phyloP scores from a whole-genome alignment of 2,113 vertebrate species.

The Isichthys henryi region DNA sequence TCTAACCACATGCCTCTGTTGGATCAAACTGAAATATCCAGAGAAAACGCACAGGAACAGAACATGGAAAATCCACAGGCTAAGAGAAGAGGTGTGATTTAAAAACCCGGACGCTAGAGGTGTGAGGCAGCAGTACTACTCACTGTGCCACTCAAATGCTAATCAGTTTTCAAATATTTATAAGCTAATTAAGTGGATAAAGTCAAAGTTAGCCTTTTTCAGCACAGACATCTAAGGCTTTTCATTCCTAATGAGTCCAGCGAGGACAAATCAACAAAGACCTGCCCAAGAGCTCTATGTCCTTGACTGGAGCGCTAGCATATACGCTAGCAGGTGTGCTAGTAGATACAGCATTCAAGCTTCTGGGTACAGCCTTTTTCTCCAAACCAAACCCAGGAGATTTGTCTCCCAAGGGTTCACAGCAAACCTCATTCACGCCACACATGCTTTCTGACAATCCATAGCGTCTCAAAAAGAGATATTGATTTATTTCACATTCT shows the following conservation, averaged over 20 bases:
- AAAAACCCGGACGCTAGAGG: background rate
- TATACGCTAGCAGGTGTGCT: background rate
- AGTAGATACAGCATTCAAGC: background rate
- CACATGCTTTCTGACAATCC: background rate
- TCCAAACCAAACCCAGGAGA: background rate
- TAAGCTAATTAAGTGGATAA: background rate
- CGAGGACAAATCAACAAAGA: background rate
- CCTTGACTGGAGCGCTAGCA: background rate
- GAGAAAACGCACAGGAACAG: background rate
- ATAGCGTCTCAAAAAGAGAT: background rate
- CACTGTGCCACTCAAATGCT: background rate
- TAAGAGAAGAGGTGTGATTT: background rate
- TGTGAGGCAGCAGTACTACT: background rate
- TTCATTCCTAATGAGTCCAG: conserved; percentile 1
- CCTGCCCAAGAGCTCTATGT: background rate
- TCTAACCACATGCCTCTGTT: background rate
- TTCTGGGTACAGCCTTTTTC: background rate
- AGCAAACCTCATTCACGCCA: background rate
- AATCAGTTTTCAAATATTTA: background rate
- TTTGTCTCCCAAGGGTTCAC: background rate
- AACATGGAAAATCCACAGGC: background rate
- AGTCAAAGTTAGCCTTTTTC: background rate
- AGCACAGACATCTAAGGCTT: background rate
- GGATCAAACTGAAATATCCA: background rate
- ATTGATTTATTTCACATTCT: background rate